Percentiles rank a stretch among this genome's conserved stretches.
Evolutionary conservation across 1,140 invertebrate species (phyloP).

Genomic region (Macrocentrus cingulum): DNA sequence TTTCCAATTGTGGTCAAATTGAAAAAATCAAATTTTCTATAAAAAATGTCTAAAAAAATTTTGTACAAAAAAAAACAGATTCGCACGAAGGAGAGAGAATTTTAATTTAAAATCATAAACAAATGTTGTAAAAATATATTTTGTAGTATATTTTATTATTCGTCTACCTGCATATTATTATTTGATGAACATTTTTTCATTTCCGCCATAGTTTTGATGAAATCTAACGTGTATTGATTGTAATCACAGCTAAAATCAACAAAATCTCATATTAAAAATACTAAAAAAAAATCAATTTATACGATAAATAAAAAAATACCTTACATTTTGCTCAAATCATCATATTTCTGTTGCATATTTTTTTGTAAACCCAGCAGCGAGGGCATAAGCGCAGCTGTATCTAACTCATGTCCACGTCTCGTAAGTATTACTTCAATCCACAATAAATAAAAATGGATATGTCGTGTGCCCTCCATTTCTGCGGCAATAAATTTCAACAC

Average conservation of each 20-base stretch:
- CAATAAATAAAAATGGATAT: conserved; percentile 85
- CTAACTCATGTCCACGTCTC: conserved; percentile 63
- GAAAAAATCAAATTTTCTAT: no score
- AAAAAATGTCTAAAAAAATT: no score
- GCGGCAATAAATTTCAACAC: conserved; percentile 70
- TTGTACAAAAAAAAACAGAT: no score
- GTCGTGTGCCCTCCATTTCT: conserved; percentile 73
- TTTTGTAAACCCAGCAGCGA: conserved; percentile 77
- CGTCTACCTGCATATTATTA: no score
- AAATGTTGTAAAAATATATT: no score
- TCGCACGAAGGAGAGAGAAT: no score
- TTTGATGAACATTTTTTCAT: no score
- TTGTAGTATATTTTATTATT: no score
- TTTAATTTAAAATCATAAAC: no score
- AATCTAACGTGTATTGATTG: conserved; percentile 76
- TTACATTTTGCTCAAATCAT: conserved; percentile 85
- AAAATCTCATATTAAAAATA: not conserved
- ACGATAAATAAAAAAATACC: not conserved
- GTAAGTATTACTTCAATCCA: conserved; percentile 76
- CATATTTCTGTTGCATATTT: conserved; percentile 75
- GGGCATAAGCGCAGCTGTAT: conserved; percentile 61
- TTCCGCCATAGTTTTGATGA: conserved; percentile 63
- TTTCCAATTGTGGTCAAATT: no score
- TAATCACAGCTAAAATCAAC: conserved; percentile 71
- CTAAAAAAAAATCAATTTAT: not conserved